Base-by-base conservation (phyloP, 2,113 vertebrate species). In the Ameiurus melas region DNA sequence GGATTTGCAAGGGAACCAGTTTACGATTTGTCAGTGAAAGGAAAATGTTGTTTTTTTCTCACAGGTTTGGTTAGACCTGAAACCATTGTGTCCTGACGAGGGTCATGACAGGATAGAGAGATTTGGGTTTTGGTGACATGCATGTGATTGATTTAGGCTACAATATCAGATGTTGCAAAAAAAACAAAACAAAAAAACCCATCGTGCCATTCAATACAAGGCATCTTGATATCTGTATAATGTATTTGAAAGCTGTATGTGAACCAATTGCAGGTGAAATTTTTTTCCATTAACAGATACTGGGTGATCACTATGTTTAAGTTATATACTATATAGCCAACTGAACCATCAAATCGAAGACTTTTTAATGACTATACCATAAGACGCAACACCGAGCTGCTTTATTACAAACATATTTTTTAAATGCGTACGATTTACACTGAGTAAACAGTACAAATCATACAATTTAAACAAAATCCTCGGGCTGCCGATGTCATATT, bases 111-210 rank as follows among this genome's bases (percentile, higher is more conserved):
- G 80, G 68, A 88, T 80, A 47, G 85, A 47, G 85, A 89, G n/a
- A 71, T 87, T 64, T 88, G 68, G 89, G 64, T 68, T 25, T 70
- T 83, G 73, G 82, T 90, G 22, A 92, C 94, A 94, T 96, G 97
- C 96, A 97, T 97, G 97, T 95, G 95, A 96, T 94, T 96, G 95
- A 95, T 96, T 91, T 93, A 94, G 94, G 93, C 93, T 95, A 92
- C 89, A 90, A 89, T 89, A 81, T 93, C 93, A 92, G 92, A 88
- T 92, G 93, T 92, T 93, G 93, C 86, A 58, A 84, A 57, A 70
- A 86, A 86, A 75, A 22, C 68, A 58, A 10, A 27, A 53, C 14
- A 51, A 14, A 53, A 9, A 55, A 14, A 47, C 8, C 47, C 47
- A 33, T 78, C 22, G 60, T 94, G 92, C 27, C 88, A 91, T 86